phyloP scores from a whole-genome alignment of 2,113 vertebrate species.

The Apus apus region DNA sequence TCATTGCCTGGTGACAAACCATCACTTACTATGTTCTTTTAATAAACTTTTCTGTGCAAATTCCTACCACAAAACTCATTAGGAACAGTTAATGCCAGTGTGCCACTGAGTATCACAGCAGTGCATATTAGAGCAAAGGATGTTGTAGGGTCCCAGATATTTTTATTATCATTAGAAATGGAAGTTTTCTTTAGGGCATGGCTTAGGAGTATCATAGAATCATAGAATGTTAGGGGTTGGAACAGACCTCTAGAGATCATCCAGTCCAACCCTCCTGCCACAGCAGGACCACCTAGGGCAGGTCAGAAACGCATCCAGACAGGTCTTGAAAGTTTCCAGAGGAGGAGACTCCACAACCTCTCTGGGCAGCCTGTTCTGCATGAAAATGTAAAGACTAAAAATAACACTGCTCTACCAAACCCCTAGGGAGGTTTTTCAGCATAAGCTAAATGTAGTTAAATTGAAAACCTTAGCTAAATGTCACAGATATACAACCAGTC shows the following conservation, averaged over 20 bases:
- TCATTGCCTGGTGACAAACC: not conserved
- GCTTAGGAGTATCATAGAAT: not conserved
- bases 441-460: slow-evolving; percentile 23
- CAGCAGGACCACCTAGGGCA: too few relatives aligned
- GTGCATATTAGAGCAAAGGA: not conserved
- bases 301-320: too few relatives aligned
- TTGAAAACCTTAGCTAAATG: not conserved
- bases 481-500: not conserved
- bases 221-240: too few relatives aligned
- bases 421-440: not conserved
- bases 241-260: too few relatives aligned
- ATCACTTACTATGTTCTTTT: not conserved
- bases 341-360: too few relatives aligned
- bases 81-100: not conserved
- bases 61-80: not conserved
- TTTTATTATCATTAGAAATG: not conserved
- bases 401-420: not conserved
- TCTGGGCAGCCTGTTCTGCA: not conserved
- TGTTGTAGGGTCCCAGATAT: not conserved
- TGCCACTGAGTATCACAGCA: not conserved
- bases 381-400: slow-evolving; percentile 44
- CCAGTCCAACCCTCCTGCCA: too few relatives aligned
- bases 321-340: too few relatives aligned
- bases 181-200: slow-evolving; percentile 3
- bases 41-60: not conserved